Evolutionary conservation across 2,888 invertebrate species (phyloP).

Genomic region (Agonopterix heracliana): DNA sequence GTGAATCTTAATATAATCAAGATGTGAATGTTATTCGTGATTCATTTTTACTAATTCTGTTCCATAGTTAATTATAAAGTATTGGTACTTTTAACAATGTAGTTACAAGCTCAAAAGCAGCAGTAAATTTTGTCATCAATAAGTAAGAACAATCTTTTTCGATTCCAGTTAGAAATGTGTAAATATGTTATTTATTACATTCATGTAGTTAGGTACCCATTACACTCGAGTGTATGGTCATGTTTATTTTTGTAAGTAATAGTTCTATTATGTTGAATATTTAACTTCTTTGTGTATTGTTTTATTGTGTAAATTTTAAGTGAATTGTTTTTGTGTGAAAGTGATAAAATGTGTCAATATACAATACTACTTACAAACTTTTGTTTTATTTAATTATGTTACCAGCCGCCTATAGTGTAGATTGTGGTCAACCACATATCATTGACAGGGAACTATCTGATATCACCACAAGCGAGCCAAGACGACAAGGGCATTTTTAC

Average conservation of each 20-base stretch:
- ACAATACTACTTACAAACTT: slow-evolving; percentile 60
- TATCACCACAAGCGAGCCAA: no score
- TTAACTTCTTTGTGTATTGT: slow-evolving; percentile 62
- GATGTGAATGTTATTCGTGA: neutral
- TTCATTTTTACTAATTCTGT: slow-evolving; percentile 6
- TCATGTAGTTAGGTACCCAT: slow-evolving; percentile 31
- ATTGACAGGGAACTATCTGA: neutral
- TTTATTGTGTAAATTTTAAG: slow-evolving; percentile 69
- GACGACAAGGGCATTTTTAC: no score
- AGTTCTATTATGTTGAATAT: slow-evolving; percentile 66
- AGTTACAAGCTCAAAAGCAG: no score
- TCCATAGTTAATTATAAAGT: slow-evolving; percentile 1
- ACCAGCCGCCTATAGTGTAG: neutral
- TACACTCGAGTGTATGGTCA: slow-evolving; percentile 36
- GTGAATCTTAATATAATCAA: neutral
- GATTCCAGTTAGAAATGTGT: slow-evolving; percentile 13
- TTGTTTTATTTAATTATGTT: slow-evolving; percentile 36
- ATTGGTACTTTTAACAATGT: no score
- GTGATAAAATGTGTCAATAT: slow-evolving; percentile 72
- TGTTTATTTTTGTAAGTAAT: slow-evolving; percentile 59
- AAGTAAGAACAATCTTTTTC: no score
- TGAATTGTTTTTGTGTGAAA: slow-evolving; percentile 68
- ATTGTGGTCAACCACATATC: slow-evolving; percentile 14
- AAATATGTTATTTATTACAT: slow-evolving; percentile 51
- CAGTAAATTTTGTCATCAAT: no score